Evolutionary conservation across 2,888 invertebrate genomes (phyloP), one percentile per base, ranked within the genome.

Genomic region (Cephus pulcher): DNA sequence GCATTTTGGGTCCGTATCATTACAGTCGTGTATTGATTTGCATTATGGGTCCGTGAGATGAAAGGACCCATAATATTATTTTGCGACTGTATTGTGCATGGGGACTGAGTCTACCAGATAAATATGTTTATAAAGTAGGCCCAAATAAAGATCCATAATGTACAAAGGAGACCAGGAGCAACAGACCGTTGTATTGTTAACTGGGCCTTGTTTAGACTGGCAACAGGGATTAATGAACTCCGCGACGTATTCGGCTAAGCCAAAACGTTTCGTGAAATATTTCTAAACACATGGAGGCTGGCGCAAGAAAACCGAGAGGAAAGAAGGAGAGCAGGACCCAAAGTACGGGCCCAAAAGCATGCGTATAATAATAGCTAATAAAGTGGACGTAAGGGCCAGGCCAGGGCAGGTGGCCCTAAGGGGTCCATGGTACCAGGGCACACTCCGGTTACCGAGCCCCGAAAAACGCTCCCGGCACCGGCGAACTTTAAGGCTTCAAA

Each of bases 291-390:
- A 74, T 81, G 78, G 82, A 79, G 79, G 77, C 79, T 69, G 75
- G 79, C 78, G 79, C 77, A 76, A 56, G 75, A 56, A 56, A 56
- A 34, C 73, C 30, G 75, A 74, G 40, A 73, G 74, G 35, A 79
- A 74, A 73, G 76, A 56, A 56, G 23, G 56, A 70, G 75, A 77
- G 75, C 78, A 81, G 71, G 37, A 74, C 68, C 78, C 75, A 76
- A 69, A 77, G 74, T 74, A 71, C 79, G 82, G 82, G 82, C 79
- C 78, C 84, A 82, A 84, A 89, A 86, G 87, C 87, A 86, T 85
- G 87, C 86, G 88, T 89, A 88, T 90, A 91, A 91, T 90, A 91
- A 90, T 90, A 89, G 88, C 88, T 90, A 90, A 90, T 91, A 90
- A 90, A 90, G 87, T 87, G 89, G 84, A 88, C 88, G 87, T 85